A percentile compares a stretch with the other conserved stretches of the same genome.
Evolutionary conservation across 2,113 vertebrate species (phyloP).

Genomic region (Plecturocebus donacophilus): DNA sequence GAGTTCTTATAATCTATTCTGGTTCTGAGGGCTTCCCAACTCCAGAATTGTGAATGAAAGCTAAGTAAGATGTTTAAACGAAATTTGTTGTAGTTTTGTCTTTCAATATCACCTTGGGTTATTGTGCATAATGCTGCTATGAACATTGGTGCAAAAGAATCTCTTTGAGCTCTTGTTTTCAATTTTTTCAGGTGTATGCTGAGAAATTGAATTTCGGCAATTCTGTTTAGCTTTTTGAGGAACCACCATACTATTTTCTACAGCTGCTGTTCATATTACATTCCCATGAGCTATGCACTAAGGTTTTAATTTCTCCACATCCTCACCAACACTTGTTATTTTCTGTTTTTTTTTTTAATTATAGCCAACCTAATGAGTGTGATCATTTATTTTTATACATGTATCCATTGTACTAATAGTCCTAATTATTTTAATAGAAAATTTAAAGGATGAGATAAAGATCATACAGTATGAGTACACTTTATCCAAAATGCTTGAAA

Average conservation of each 20-base stretch:
- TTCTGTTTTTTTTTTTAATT: background rate
- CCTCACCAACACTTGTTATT: background rate
- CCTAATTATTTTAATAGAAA: background rate
- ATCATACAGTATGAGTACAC: background rate
- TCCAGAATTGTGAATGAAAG: background rate
- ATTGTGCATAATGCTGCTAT: background rate
- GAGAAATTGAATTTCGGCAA: background rate
- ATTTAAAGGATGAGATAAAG: background rate
- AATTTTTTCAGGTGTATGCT: background rate
- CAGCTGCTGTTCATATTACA: background rate
- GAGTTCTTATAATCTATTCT: background rate
- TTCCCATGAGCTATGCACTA: background rate
- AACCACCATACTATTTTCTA: background rate
- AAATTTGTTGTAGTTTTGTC: background rate
- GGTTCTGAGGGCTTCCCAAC: background rate
- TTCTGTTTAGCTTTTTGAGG: background rate
- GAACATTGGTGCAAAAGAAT: background rate
- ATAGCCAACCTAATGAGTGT: background rate
- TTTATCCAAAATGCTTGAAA: background rate
- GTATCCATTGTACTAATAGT: background rate
- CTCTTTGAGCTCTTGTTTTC: background rate
- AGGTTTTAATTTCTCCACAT: background rate
- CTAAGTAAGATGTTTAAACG: background rate
- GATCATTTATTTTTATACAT: background rate
- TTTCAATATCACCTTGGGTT: background rate